Conservation (phyloP, 2,888 invertebrate genomes). For the Agapostemon virescens region DNA sequence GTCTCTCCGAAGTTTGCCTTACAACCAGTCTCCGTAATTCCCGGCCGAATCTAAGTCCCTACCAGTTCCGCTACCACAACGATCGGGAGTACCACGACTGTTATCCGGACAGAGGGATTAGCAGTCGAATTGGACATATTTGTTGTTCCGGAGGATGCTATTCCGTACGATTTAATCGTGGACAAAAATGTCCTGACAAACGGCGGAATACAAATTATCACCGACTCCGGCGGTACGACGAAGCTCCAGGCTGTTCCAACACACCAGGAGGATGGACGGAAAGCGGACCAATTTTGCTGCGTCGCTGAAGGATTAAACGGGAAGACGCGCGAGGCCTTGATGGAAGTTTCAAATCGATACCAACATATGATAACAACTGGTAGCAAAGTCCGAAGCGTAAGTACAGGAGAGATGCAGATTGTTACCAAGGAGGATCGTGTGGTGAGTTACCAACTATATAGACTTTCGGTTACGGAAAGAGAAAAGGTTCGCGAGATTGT, state of each 20-base stretch:
- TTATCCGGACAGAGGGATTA: background rate
- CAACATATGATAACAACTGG: constrained; percentile 11
- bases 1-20: no score
- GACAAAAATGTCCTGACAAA: background rate
- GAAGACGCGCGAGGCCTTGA: background rate
- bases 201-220: background rate
- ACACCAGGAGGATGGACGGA: no score
- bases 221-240: background rate
- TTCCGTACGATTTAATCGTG: background rate
- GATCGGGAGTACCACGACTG: no score
- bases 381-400: background rate
- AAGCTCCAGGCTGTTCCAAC: no score
- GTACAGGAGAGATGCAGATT: constrained; percentile 19
- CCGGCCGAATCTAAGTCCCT: no score
- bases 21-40: no score
- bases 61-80: no score
- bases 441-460: constrained; percentile 23
- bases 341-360: background rate
- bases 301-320: no score
- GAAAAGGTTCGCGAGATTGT: constrained; percentile 28
- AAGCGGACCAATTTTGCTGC: no score
- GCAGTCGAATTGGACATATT: background rate
- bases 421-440: background rate
- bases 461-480: constrained; percentile 8
- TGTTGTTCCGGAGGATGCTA: background rate